These are phyloP conservation scores for Natator depressus DNA, from an alignment of 2,113 vertebrate genomes.

Conservation along the genomic window DNA sequence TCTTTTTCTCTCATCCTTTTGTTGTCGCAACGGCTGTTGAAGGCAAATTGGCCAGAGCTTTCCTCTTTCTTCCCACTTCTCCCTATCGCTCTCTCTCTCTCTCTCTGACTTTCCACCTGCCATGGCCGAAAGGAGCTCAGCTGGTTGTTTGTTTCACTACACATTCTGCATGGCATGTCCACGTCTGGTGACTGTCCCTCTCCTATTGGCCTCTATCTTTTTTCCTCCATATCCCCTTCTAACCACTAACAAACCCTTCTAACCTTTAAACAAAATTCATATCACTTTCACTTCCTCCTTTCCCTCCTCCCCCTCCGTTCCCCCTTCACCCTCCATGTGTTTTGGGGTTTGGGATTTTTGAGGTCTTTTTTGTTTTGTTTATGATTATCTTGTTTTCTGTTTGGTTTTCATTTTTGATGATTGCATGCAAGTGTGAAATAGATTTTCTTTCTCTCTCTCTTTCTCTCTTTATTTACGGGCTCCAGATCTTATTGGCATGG, in stretches of 20 bases:
- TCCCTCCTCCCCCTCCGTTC: conserved; percentile 29
- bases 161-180: conserved; percentile 94
- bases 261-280: conserved; percentile 48
- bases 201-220: conserved; percentile 51
- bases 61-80: conserved; percentile 76
- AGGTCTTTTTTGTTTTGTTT: not conserved
- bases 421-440: conserved; percentile 84
- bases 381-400: conserved; percentile 8
- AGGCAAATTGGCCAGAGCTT: conserved; percentile 88
- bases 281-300: conserved; percentile 44
- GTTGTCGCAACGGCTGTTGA: conserved; percentile 83
- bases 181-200: conserved; percentile 75
- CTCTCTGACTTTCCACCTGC: conserved; percentile 60
- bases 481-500: conserved; percentile 71
- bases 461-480: conserved; percentile 33
- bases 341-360: conserved; percentile 75
- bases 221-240: conserved; percentile 69
- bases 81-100: conserved; percentile 17
- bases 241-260: conserved; percentile 66
- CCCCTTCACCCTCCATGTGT: conserved; percentile 73
- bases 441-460: conserved; percentile 38
- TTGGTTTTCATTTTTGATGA: conserved; percentile 68
- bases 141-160: conserved; percentile 80
- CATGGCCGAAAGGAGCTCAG: conserved; percentile 71
- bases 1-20: conserved; percentile 70